Evolutionary conservation across 2,888 invertebrate species (phyloP).

Genomic region (Bellardia pandia): DNA sequence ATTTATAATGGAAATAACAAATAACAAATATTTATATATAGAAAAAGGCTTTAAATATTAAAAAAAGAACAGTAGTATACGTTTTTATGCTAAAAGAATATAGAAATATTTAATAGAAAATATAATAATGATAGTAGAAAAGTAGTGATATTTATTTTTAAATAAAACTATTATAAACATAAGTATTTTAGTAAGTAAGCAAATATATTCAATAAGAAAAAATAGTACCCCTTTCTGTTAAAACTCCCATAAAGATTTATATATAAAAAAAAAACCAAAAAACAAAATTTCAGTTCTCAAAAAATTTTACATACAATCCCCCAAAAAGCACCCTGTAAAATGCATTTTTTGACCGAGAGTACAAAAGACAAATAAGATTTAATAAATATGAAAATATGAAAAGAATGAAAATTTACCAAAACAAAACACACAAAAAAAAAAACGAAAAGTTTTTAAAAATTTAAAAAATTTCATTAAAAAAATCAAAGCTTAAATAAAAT

Average conservation of each 20-base stretch:
- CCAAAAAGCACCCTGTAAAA: constrained; percentile 82
- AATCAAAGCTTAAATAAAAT: constrained; percentile 48
- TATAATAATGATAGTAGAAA: constrained; percentile 4
- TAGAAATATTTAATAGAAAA: neutral
- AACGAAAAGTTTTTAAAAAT: constrained; percentile 16
- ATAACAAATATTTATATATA: neutral
- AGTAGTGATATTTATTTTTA: constrained; percentile 54
- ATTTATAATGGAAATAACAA: neutral
- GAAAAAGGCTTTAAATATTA: constrained; percentile 36
- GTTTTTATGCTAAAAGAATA: neutral
- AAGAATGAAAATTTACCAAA: constrained; percentile 1
- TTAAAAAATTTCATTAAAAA: constrained; percentile 54
- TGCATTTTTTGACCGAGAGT: constrained; percentile 82
- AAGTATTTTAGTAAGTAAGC: neutral
- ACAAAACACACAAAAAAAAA: neutral
- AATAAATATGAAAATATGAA: constrained; percentile 36
- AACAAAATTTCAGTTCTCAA: constrained; percentile 48
- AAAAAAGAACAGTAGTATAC: constrained; percentile 47
- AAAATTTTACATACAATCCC: constrained; percentile 63
- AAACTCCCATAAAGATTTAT: constrained; percentile 73
- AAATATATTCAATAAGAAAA: constrained; percentile 23
- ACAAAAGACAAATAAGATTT: constrained; percentile 78
- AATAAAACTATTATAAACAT: constrained; percentile 7
- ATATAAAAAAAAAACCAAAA: constrained; percentile 43
- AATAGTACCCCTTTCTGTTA: constrained; percentile 71